Evolutionary conservation across 2,113 vertebrate genomes (phyloP).

Genomic region (Gymnocephalus cernua): DNA sequence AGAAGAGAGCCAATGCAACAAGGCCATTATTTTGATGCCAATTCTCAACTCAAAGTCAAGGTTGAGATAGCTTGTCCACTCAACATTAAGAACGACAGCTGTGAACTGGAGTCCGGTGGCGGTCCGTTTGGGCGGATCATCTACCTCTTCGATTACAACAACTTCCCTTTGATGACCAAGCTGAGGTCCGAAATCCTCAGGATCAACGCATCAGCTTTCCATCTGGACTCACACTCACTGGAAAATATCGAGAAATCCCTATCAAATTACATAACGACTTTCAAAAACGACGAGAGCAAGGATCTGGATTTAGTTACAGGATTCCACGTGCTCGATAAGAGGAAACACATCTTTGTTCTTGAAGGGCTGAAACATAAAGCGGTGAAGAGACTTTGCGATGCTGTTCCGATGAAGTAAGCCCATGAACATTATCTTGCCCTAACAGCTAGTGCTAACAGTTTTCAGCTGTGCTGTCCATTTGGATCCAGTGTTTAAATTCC

Average conservation of each 20-base stretch:
- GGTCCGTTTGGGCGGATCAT: conserved; percentile 83
- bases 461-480: conserved; percentile 51
- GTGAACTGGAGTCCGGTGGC: neutral
- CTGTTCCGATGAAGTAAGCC: conserved; percentile 73
- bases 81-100: accelerated
- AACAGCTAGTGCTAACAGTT: conserved; percentile 26
- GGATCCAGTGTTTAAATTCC: conserved; percentile 39
- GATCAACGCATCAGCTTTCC: conserved; percentile 84
- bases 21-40: conserved; percentile 84
- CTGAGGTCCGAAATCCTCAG: conserved; percentile 82
- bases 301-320: conserved; percentile 87
- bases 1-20: conserved; percentile 55
- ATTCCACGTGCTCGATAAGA: conserved; percentile 87
- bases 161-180: conserved; percentile 61
- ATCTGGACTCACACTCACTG: conserved; percentile 62
- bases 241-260: conserved; percentile 66
- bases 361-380: conserved; percentile 88
- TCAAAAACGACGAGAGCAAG: conserved; percentile 59
- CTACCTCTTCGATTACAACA: conserved; percentile 80
- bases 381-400: conserved; percentile 85
- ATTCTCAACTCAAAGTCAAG: conserved; percentile 85
- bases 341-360: conserved; percentile 85
- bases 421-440: conserved; percentile 1
- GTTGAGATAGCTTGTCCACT: conserved; percentile 84
- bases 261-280: conserved; percentile 69